Evolutionary conservation across 2,797 vertebrate genomes (phyloP).

Genomic region (Alauda arvensis): DNA sequence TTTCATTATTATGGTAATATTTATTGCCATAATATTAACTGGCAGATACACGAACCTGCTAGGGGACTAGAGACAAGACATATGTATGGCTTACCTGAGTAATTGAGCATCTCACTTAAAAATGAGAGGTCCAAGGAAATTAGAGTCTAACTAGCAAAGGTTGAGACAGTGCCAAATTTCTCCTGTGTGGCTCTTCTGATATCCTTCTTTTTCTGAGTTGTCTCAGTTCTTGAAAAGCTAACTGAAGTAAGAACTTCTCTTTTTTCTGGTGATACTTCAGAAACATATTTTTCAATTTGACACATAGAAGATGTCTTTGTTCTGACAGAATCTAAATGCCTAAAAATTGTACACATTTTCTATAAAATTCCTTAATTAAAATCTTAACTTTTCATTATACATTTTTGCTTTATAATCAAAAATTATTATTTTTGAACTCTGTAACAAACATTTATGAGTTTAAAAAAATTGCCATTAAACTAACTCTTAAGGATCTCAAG

Average conservation of each 20-base stretch:
- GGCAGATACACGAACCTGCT: background rate
- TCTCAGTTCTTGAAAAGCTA: background rate
- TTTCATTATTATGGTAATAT: background rate
- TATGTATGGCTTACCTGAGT: background rate
- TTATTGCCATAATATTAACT: background rate
- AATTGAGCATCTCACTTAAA: background rate
- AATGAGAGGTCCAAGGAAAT: background rate
- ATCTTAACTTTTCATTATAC: background rate
- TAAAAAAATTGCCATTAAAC: background rate
- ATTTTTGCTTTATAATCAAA: too few relatives aligned
- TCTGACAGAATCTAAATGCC: background rate
- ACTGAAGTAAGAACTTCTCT: background rate
- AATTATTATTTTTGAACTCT: background rate
- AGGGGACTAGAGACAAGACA: background rate
- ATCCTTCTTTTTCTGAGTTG: background rate
- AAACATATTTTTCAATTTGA: background rate
- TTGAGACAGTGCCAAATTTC: background rate
- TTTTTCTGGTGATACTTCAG: background rate
- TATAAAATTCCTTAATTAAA: background rate
- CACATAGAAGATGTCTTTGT: background rate
- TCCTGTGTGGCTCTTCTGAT: background rate
- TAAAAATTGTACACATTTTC: background rate
- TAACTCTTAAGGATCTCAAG: background rate
- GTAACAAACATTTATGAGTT: background rate
- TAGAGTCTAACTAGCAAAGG: background rate